These are phyloP conservation scores for Fukomys damarensis DNA, from an alignment of 2,113 vertebrate species.

Conservation along the genomic window DNA sequence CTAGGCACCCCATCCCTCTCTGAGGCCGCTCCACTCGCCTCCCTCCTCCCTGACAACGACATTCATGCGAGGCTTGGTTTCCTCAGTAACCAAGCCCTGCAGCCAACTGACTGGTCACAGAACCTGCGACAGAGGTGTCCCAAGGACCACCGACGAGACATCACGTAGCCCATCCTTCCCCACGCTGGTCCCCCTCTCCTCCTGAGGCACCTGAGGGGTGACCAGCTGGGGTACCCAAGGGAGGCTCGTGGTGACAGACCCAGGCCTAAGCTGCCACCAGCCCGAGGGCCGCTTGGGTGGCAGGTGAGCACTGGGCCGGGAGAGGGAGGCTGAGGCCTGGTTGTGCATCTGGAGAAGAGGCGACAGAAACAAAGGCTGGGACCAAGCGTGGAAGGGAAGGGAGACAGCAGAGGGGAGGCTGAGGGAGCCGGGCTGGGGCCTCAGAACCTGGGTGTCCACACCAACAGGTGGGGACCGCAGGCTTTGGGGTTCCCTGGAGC, in stretches of 20 bases:
- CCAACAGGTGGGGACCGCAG: accelerated
- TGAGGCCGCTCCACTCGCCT: not conserved
- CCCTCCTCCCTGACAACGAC: not conserved
- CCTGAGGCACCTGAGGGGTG: not conserved
- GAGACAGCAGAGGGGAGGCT: not conserved
- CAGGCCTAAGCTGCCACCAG: not conserved
- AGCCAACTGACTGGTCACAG: not conserved
- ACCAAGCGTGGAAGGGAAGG: not conserved
- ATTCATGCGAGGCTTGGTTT: not conserved
- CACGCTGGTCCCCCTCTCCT: not conserved
- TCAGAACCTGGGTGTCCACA: not conserved
- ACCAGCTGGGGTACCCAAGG: not conserved
- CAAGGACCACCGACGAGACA: not conserved
- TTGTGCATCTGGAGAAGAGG: not conserved
- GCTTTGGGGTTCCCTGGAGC: not conserved
- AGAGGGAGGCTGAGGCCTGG: not conserved
- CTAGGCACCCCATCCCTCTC: not conserved
- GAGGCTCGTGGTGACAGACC: not conserved
- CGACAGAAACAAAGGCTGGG: not conserved
- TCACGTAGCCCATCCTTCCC: not conserved
- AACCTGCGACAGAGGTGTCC: not conserved
- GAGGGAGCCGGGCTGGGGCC: not conserved
- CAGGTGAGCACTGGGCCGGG: not conserved
- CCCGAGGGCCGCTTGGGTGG: not conserved
- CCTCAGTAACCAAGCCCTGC: conserved; percentile 24